phyloP scores from a whole-genome alignment of 2,888 invertebrate species.

The Globia sparganii region DNA sequence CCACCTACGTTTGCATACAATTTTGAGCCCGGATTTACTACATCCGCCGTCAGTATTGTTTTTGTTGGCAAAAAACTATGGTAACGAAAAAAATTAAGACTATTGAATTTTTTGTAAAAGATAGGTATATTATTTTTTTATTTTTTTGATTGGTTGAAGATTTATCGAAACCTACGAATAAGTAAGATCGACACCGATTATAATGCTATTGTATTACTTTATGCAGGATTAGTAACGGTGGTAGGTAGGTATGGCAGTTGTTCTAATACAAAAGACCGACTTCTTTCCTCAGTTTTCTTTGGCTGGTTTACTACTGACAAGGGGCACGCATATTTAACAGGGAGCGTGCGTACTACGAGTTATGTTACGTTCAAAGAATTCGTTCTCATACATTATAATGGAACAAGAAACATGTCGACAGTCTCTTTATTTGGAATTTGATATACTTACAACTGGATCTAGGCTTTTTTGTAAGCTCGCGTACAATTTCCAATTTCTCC shows the following conservation, averaged over 20 bases:
- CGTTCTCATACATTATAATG: background rate
- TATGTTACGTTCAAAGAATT: conserved; percentile 12
- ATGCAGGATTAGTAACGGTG: background rate
- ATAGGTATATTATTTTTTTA: background rate
- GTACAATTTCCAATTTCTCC: conserved; percentile 3
- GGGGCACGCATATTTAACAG: conserved; percentile 26
- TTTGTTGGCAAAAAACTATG: background rate
- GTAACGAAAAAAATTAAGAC: background rate
- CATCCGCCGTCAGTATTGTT: background rate
- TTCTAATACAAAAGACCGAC: conserved; percentile 5
- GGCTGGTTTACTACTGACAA: conserved; percentile 27
- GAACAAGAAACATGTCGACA: conserved; percentile 23
- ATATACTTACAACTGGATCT: background rate
- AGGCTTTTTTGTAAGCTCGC: background rate
- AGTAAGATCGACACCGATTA: background rate
- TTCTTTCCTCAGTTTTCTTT: conserved; percentile 13
- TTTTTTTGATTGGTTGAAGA: background rate
- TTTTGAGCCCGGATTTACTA: background rate
- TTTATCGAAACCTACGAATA: background rate
- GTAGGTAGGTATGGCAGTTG: background rate
- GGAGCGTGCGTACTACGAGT: conserved; percentile 4
- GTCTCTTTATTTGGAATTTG: conserved; percentile 24
- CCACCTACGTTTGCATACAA: background rate
- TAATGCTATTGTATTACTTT: background rate
- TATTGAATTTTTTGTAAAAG: background rate